These are phyloP conservation scores for Cotesia typhae DNA, from an alignment of 1,140 invertebrate species.

Conservation along the genomic window DNA sequence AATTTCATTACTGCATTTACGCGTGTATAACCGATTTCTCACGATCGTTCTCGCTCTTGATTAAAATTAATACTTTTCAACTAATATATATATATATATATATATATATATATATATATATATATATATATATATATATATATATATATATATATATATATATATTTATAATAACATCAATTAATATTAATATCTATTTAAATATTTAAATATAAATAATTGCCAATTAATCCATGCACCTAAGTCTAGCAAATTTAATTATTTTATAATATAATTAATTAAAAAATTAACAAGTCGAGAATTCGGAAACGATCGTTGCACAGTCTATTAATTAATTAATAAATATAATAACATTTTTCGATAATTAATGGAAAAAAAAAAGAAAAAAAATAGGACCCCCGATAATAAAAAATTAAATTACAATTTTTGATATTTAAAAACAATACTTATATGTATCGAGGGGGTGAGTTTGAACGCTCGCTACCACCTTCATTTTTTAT, in stretches of 20 bases:
- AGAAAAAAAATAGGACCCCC: neutral
- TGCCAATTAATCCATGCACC: no score
- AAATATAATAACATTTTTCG: neutral
- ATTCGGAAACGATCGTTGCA: conserved; percentile 23
- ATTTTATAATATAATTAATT: conserved; percentile 16
- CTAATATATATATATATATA: conserved; percentile 10
- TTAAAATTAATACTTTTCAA: conserved; percentile 14
- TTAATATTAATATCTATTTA: neutral
- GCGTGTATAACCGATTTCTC: conserved; percentile 44
- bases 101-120: conserved; percentile 30
- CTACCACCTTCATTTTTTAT: conserved; percentile 11
- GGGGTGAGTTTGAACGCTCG: conserved; percentile 21
- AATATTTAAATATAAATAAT: no score
- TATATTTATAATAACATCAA: conserved; percentile 30
- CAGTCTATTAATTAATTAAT: conserved; percentile 8
- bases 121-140: conserved; percentile 35
- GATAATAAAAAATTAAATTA: no score
- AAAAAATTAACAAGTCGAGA: conserved; percentile 42
- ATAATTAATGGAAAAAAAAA: neutral
- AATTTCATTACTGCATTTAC: conserved; percentile 26
- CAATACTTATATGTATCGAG: neutral
- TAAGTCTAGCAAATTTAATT: no score
- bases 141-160: conserved; percentile 31
- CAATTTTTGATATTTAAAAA: neutral
- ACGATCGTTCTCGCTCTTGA: conserved; percentile 43